Conservation (phyloP, 30 jellyfish, hydroid and myxozoan genomes). For the Clytia hemisphaerica region DNA sequence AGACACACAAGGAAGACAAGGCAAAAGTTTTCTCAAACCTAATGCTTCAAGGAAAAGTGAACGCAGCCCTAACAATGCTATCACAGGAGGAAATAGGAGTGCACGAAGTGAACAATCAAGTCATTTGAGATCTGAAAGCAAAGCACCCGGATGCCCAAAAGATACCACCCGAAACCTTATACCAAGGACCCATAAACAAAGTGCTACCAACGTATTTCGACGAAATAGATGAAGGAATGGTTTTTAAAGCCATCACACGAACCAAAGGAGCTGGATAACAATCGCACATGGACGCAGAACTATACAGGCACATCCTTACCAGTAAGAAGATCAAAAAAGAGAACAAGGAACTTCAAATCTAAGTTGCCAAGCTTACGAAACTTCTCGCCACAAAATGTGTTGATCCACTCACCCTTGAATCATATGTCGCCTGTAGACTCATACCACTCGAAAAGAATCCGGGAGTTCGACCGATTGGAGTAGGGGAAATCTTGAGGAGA, state of each 20-base stretch:
- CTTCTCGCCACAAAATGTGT: neutral
- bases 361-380: neutral
- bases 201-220: neutral
- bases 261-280: neutral
- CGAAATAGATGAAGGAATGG: neutral
- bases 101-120: neutral
- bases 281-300: neutral
- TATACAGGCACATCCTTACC: neutral
- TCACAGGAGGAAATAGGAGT: no score
- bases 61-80: neutral
- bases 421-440: neutral
- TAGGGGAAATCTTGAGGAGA: conserved; percentile 13
- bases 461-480: conserved; percentile 12
- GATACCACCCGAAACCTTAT: neutral
- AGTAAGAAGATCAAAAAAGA: neutral
- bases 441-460: conserved; percentile 14
- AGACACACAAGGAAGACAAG: no score
- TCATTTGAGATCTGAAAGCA: neutral
- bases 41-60: conserved; percentile 9
- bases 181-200: neutral
- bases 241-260: neutral
- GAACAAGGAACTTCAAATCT: neutral
- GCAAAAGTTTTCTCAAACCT: no score
- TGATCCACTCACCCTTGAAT: conserved; percentile 10
- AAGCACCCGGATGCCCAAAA: neutral